phyloP scores from a whole-genome alignment of 2,797 vertebrate species.

The Cynodonichthys magdalenae region DNA sequence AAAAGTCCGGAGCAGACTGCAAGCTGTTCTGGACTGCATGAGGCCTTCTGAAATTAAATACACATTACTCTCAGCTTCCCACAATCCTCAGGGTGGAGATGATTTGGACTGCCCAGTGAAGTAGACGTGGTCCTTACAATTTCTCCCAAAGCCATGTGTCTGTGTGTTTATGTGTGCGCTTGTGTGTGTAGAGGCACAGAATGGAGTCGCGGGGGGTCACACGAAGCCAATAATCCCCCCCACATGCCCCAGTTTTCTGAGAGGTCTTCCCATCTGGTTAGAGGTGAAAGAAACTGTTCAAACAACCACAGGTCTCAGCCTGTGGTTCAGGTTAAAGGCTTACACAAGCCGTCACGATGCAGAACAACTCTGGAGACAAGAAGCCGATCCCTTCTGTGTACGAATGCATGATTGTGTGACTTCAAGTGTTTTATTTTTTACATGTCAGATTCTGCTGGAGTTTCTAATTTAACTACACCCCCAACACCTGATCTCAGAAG shows the following conservation, averaged over 20 bases:
- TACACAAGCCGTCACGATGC: conserved; percentile 49
- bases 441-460: conserved; percentile 77
- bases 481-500: conserved; percentile 83
- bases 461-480: conserved; percentile 67
- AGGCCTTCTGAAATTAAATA: conserved; percentile 86
- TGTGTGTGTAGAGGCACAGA: conserved; percentile 57
- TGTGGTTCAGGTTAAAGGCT: conserved; percentile 80
- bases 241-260: conserved; percentile 84
- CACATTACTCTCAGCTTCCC: conserved; percentile 92
- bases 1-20: conserved; percentile 80
- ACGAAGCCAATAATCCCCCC: conserved; percentile 39
- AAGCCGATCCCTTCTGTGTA: conserved; percentile 63
- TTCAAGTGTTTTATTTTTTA: conserved; percentile 42
- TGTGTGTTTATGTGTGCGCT: conserved; percentile 48
- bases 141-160: conserved; percentile 91
- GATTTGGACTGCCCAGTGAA: conserved; percentile 88
- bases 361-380: conserved; percentile 55
- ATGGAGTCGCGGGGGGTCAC: conserved; percentile 21
- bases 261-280: conserved; percentile 83
- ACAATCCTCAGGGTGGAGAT: conserved; percentile 96
- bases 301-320: conserved; percentile 56
- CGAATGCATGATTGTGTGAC: conserved; percentile 51
- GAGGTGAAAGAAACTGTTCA: conserved; percentile 48
- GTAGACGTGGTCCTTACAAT: conserved; percentile 79
- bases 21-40: conserved; percentile 88